Conservation (phyloP, 2,797 vertebrate genomes). For the Morus bassanus region DNA sequence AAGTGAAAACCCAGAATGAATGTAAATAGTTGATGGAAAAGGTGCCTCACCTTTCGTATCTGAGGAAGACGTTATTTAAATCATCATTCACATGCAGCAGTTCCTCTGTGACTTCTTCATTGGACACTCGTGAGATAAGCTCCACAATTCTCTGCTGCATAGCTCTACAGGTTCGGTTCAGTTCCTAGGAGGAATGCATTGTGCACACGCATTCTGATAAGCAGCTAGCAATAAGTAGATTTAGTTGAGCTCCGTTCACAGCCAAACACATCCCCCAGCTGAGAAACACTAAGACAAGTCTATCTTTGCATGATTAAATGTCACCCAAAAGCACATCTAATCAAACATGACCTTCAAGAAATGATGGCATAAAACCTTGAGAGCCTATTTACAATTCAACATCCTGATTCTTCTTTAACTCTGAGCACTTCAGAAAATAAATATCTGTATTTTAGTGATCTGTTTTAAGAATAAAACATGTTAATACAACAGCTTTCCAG, state of each 20-base stretch:
- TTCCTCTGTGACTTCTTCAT: constrained; percentile 95
- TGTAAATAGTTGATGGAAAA: background rate
- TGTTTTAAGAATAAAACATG: constrained; percentile 25
- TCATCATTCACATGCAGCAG: constrained; percentile 95
- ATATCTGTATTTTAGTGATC: constrained; percentile 30
- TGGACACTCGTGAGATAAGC: constrained; percentile 93
- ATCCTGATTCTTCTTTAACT: constrained; percentile 46
- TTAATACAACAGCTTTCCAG: constrained; percentile 23
- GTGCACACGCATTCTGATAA: constrained; percentile 17
- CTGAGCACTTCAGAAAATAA: constrained; percentile 46
- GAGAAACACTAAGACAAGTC: constrained; percentile 49
- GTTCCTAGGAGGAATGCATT: constrained; percentile 80
- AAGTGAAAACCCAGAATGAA: background rate
- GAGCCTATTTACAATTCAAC: constrained; percentile 50
- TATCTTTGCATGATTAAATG: constrained; percentile 67
- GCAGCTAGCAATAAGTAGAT: constrained; percentile 23
- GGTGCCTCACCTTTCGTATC: constrained; percentile 88
- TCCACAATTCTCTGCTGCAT: constrained; percentile 97
- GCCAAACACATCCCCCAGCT: constrained; percentile 53
- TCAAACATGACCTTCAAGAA: constrained; percentile 52
- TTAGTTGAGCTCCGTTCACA: constrained; percentile 34
- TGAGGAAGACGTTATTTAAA: constrained; percentile 96
- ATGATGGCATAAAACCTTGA: constrained; percentile 40
- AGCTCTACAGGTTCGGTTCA: constrained; percentile 93
- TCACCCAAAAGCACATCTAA: constrained; percentile 66